A percentile compares a stretch with the other conserved stretches of the same genome.
phyloP scores from a whole-genome alignment of 2,797 vertebrate genomes.

The Trachurus trachurus region DNA sequence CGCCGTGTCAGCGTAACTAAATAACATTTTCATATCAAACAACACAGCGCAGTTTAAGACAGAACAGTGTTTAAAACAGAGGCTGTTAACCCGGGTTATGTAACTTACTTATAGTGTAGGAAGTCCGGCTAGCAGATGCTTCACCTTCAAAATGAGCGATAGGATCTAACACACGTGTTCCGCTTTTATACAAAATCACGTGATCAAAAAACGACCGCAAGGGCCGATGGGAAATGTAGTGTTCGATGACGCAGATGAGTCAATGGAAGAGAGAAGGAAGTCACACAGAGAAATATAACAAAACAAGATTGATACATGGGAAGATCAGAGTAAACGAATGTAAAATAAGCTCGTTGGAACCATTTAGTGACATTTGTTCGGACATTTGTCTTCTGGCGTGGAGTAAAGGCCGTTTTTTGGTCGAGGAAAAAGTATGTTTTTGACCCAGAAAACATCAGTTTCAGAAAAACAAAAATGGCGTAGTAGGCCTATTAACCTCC shows the following conservation, averaged over 20 bases:
- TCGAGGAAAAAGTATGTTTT: not conserved
- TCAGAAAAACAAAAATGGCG: too few relatives aligned
- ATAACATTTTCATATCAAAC: rapidly evolving
- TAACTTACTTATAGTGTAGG: constrained; percentile 44
- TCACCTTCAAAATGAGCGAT: constrained; percentile 70
- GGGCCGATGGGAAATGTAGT: constrained; percentile 72
- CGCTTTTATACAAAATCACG: constrained; percentile 39
- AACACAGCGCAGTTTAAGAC: not conserved
- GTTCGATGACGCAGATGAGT: too few relatives aligned
- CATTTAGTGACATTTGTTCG: not conserved
- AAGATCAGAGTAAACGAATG: not conserved
- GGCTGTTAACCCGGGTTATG: rapidly evolving
- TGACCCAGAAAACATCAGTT: not conserved
- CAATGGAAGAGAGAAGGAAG: not conserved
- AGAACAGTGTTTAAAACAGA: rapidly evolving
- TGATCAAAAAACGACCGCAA: not conserved
- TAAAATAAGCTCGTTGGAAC: not conserved
- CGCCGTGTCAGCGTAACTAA: rapidly evolving
- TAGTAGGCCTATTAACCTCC: too few relatives aligned
- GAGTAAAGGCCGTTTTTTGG: not conserved
- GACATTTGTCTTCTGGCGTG: not conserved
- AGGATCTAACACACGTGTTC: not conserved
- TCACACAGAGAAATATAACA: not conserved
- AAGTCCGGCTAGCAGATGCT: not conserved
- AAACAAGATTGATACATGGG: not conserved